Evolutionary conservation across 2,113 vertebrate genomes (phyloP).

Genomic region (Lagopus muta): DNA sequence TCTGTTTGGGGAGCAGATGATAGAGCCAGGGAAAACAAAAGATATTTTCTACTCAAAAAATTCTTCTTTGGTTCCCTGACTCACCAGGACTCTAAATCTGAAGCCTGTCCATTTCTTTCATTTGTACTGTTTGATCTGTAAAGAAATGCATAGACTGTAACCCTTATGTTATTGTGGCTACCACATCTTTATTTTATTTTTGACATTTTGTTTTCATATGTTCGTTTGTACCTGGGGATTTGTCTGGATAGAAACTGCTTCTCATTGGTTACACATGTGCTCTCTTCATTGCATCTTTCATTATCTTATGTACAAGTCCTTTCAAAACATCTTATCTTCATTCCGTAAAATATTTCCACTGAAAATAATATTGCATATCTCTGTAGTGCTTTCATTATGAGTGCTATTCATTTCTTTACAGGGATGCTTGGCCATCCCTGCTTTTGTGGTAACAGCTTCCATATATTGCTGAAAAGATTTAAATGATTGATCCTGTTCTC

Average conservation of each 20-base stretch:
- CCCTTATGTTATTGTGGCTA: neutral
- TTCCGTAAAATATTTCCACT: neutral
- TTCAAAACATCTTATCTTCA: slow-evolving; percentile 8
- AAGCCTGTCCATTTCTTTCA: neutral
- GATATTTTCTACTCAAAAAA: neutral
- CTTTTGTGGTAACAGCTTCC: neutral
- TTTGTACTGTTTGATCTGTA: neutral
- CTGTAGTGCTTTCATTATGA: neutral
- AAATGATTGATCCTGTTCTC: neutral
- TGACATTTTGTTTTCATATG: slow-evolving; percentile 15
- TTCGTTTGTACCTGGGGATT: slow-evolving; percentile 8
- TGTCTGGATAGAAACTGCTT: slow-evolving; percentile 8
- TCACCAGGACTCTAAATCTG: neutral
- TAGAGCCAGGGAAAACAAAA: neutral
- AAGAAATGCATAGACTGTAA: neutral
- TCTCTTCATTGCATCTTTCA: neutral
- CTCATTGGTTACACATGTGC: neutral
- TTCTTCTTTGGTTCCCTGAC: neutral
- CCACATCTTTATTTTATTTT: neutral
- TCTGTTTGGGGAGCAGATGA: neutral
- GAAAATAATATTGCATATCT: neutral
- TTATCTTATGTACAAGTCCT: slow-evolving; percentile 24
- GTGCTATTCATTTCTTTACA: neutral
- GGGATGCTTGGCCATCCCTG: neutral
- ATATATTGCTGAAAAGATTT: neutral